A percentile compares a stretch with the other conserved stretches of the same genome.
Conservation (phyloP, 1,140 invertebrate genomes). For the Holotrichia oblita region DNA sequence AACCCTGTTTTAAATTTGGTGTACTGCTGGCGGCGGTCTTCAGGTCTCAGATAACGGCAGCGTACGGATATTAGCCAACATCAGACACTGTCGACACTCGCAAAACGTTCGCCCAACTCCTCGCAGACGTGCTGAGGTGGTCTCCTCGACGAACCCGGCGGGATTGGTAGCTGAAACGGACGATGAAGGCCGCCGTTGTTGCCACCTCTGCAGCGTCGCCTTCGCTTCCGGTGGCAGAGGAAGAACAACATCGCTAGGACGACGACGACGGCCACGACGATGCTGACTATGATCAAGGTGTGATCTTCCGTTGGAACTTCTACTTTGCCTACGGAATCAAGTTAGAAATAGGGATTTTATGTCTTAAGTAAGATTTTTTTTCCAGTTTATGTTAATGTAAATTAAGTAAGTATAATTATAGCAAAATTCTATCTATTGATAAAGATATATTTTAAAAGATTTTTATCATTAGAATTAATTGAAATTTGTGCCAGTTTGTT, state of each 20-base stretch:
- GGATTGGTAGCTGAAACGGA: slow-evolving; percentile 59
- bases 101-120: slow-evolving; percentile 65
- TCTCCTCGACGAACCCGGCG: slow-evolving; percentile 61
- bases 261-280: slow-evolving; percentile 61
- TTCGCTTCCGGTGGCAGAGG: slow-evolving; percentile 57
- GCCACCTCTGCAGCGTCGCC: slow-evolving; percentile 50
- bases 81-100: slow-evolving; percentile 67
- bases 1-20: slow-evolving; percentile 48
- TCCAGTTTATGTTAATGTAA: too few species aligned
- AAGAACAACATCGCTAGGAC: slow-evolving; percentile 57
- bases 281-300: slow-evolving; percentile 64
- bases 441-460: too few species aligned
- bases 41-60: slow-evolving; percentile 43
- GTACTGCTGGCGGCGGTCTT: slow-evolving; percentile 55
- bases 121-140: slow-evolving; percentile 64
- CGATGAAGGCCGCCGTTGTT: slow-evolving; percentile 59
- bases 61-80: slow-evolving; percentile 55
- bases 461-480: too few species aligned
- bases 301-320: slow-evolving; percentile 64
- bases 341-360: background rate
- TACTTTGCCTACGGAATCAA: slow-evolving; percentile 59
- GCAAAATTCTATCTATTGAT: too few species aligned
- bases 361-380: too few species aligned
- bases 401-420: too few species aligned
- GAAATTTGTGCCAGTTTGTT: too few species aligned